A percentile compares a stretch with the other conserved stretches of the same genome.
Evolutionary conservation across 2,113 vertebrate genomes (phyloP).

Genomic region (Acanthisitta chloris): DNA sequence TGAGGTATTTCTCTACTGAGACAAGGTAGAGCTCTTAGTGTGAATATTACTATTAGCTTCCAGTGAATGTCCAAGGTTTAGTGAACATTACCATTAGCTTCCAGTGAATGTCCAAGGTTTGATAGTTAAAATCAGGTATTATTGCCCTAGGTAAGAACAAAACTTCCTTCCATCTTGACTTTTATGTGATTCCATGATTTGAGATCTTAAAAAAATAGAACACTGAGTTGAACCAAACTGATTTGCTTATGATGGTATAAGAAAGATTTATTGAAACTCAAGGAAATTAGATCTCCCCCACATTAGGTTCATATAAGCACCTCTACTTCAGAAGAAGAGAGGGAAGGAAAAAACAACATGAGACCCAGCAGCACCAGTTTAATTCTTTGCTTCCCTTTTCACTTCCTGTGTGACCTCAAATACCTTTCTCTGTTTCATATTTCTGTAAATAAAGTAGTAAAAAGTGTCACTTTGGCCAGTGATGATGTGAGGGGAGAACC

Average conservation of each 20-base stretch:
- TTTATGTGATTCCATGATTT: not conserved
- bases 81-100: not conserved
- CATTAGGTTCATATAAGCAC: not conserved
- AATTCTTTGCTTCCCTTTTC: not conserved
- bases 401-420: not conserved
- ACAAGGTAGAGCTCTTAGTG: not conserved
- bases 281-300: not conserved
- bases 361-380: not conserved
- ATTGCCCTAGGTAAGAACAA: not conserved
- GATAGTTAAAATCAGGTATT: not conserved
- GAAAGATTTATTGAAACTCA: not conserved
- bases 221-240: accelerated
- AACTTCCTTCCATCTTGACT: not conserved
- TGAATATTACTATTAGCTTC: not conserved
- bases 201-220: not conserved
- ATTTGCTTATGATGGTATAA: not conserved
- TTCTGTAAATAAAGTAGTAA: not conserved
- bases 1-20: not conserved
- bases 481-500: not conserved
- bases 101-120: not conserved
- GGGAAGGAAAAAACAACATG: accelerated
- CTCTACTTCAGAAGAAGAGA: not conserved
- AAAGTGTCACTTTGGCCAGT: not conserved
- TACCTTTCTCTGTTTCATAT: not conserved
- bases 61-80: not conserved